phyloP scores from a whole-genome alignment of 2,113 vertebrate species.

The Salvelinus sp. region DNA sequence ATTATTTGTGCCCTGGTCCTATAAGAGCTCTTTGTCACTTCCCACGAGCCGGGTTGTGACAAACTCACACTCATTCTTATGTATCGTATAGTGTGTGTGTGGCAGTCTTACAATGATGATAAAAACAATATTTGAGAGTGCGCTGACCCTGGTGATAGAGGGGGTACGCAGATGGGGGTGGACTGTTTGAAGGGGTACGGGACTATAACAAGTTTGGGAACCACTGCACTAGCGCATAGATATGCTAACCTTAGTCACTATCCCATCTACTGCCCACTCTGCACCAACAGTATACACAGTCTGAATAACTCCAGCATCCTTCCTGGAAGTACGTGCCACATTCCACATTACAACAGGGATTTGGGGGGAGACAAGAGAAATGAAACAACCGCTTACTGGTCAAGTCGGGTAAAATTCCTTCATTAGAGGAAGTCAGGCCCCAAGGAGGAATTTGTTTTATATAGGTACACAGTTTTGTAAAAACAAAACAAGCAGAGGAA shows the following conservation, averaged over 20 bases:
- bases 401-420: conserved; percentile 70
- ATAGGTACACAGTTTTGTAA: conserved; percentile 14
- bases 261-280: conserved; percentile 48
- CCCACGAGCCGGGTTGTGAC: no score
- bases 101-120: no score
- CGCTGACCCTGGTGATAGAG: no score
- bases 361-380: conserved; percentile 68
- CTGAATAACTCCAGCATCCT: conserved; percentile 69
- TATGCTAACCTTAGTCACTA: neutral
- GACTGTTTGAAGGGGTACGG: no score
- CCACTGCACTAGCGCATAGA: neutral
- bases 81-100: no score
- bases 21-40: no score
- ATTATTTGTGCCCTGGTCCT: no score
- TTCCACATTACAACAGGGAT: conserved; percentile 82
- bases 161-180: no score
- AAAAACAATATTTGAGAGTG: no score
- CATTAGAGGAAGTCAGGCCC: conserved; percentile 47
- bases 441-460: conserved; percentile 32
- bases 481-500: conserved; percentile 29
- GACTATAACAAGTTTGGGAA: no score
- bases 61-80: no score
- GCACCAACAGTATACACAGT: conserved; percentile 64
- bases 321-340: conserved; percentile 79
- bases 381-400: conserved; percentile 61